Base-by-base conservation (phyloP, 2,797 vertebrate genomes). In the Catostomus latipinnis region DNA sequence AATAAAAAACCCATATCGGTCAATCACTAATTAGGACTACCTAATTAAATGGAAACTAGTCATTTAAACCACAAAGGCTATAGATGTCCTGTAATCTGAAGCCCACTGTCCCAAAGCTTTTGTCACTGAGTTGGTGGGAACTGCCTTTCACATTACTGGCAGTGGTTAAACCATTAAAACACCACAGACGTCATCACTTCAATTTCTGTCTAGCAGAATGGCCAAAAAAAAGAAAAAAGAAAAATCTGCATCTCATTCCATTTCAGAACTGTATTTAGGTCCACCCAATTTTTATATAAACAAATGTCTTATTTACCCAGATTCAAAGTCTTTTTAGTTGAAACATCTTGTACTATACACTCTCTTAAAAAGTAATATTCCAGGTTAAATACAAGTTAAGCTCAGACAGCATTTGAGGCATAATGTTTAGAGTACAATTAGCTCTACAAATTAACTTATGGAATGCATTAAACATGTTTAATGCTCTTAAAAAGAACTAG, bases 1-100 rank as follows among this genome's bases (percentile, higher is more conserved):
- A 34, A 3, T 34, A 34, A 34, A 34, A 34, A 34, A 22, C 22
- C 22, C 22, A 22, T 4, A 34, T 34, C 3, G 4, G 34, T 34
- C 34, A 4, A 34, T 34, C 34, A 56, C 8, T 45, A 10, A 52
- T 50, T 49, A 6, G 34, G 14, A 54, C 13, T 48, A 7, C 54
- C 71, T 63, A 1, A 71, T 63, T 48, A 63, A 11, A 56, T 22
- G 53, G 14, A 78, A 48, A 71, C 14, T 53, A 63, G 68, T 70
- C 46, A 78, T 54, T n/a, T 48, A 71, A 56, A 48, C 34, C 67
- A 53, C 18, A 18, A 70, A 53, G 45, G 22, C 18, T 45, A 13
- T 45, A 63, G 13, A 63, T 63, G 13, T 22, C 4, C 10, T 2
- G 58, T 54, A 18, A 60, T 50, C 12, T 77, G 14, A 77, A 69